Base-by-base conservation (phyloP, 2,797 vertebrate genomes). In the Sebastes taczanowskii region DNA sequence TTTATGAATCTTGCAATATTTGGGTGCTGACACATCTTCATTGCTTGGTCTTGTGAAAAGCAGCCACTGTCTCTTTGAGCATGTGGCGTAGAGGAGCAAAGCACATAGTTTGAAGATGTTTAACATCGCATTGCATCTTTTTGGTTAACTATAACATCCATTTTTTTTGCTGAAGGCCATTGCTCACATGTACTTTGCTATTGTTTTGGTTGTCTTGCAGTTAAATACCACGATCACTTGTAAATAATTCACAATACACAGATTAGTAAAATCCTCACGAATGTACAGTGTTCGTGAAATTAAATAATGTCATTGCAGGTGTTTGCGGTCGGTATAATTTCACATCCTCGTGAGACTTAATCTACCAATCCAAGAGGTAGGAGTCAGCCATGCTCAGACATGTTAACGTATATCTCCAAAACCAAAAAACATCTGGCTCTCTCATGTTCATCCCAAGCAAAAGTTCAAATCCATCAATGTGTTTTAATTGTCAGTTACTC, bases 181-280 rank as follows among this genome's bases (percentile, higher is more conserved):
- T 61, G 14, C 32, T 73, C 55, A 67, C 30, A 61, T 53, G 29
- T 27, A 42, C 65, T 69, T 72, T 72, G 55, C 66, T 72, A 71
- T 82, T 77, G 1, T 60, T 83, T 87, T 86, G 85, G 71, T 83
- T 63, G 11, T 72, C 22, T 67, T 80, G 62, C 1, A 30, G 55
- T 77, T 38, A 69, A 73, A 76, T 75, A 56, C 63, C 16, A 73
- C 27, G 46, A 83, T 77, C 63, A 20, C 42, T 30, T 73, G 9
- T 25, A 64, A n/a, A 38, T 20, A 6, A 14, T 56, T 83, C 23
- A 77, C 38, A 70, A 64, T 60, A 29, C 32, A 59, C 18, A 74
- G 16, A 34, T 29, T 69, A 16, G 6, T 72, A 42, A 73, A 75
- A 66, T 72, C 22, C 22, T 4, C 64, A 34, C 23, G 67, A 25